These are phyloP conservation scores for Branchellion lobata DNA, from an alignment of 2,888 invertebrate genomes.

Conservation along the genomic window DNA sequence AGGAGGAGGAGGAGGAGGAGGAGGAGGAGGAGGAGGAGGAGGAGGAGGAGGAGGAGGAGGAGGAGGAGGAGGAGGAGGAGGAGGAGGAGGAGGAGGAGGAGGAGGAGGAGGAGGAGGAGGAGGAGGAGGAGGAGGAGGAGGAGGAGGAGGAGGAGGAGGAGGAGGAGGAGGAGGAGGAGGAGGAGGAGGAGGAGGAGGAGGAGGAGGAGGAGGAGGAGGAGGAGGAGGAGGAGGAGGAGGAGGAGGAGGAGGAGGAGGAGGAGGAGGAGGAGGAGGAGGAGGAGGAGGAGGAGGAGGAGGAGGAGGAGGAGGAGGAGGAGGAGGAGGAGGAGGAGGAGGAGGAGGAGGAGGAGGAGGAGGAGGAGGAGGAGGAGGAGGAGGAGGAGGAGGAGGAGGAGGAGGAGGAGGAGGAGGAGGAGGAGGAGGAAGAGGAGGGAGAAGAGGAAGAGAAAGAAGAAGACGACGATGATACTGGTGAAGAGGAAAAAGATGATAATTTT, in stretches of 20 bases:
- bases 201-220: too few species aligned
- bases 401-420: not conserved
- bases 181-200: too few species aligned
- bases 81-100: too few species aligned
- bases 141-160: too few species aligned
- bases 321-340: not conserved
- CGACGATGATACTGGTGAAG: conserved; percentile 4
- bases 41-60: too few species aligned
- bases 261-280: not conserved
- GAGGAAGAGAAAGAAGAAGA: not conserved
- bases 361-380: not conserved
- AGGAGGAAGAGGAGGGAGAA: not conserved
- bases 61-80: too few species aligned
- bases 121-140: too few species aligned
- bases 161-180: too few species aligned
- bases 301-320: conserved; percentile 16
- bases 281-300: not conserved
- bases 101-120: too few species aligned
- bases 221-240: too few species aligned
- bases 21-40: too few species aligned
- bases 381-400: not conserved
- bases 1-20: too few species aligned
- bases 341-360: conserved; percentile 1
- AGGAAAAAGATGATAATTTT: not conserved
- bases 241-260: not conserved